These are phyloP conservation scores for Mormyrus proboscirostris DNA, from an alignment of 2,797 vertebrate genomes.

Conservation along the genomic window DNA sequence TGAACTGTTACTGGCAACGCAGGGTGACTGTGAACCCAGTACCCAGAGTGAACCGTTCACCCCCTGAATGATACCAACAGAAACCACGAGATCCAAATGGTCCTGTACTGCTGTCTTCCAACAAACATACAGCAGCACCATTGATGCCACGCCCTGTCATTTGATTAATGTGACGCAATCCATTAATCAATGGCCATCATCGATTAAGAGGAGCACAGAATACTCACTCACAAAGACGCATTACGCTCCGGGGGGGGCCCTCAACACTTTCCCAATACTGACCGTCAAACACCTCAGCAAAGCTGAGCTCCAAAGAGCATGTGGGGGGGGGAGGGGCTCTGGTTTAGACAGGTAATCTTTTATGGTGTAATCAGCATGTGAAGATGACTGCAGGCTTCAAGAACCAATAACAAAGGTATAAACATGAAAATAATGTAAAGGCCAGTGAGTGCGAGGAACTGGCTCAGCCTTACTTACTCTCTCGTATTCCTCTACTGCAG, in stretches of 20 bases:
- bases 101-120: too few species aligned
- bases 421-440: not conserved
- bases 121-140: not conserved
- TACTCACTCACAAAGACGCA: not conserved
- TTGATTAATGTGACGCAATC: constrained; percentile 10
- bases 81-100: not conserved
- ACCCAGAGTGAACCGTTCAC: not conserved
- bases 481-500: not conserved
- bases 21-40: not conserved
- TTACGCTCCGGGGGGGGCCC: not conserved
- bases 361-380: not conserved
- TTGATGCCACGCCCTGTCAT: not conserved
- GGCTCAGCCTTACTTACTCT: not conserved
- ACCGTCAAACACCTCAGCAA: not conserved
- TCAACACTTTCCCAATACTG: not conserved
- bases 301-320: not conserved
- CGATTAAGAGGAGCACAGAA: constrained; percentile 6
- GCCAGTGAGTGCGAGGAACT: not conserved
- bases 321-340: not conserved
- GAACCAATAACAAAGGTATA: not conserved
- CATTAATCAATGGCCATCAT: constrained; percentile 11
- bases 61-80: not conserved
- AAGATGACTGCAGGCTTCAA: not conserved
- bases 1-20: not conserved
- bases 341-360: not conserved